Conservation (phyloP, 2,797 vertebrate species). For the Cirrhinus mrigala region DNA sequence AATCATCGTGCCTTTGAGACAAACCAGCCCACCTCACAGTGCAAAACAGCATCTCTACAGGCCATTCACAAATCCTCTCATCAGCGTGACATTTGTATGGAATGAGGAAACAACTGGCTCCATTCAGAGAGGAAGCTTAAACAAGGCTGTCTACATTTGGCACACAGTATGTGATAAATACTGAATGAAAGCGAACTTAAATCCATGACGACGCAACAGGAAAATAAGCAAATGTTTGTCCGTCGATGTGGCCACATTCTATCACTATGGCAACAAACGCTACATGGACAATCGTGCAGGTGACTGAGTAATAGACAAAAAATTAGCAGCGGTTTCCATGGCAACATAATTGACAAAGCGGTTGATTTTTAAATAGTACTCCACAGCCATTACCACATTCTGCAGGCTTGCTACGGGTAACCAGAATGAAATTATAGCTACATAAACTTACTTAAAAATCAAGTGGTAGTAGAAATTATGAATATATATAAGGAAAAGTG, state of each 20-base stretch:
- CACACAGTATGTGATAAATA: constrained; percentile 18
- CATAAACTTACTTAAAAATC: background rate
- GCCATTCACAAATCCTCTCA: constrained; percentile 48
- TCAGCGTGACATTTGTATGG: constrained; percentile 45
- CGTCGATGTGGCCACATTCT: background rate
- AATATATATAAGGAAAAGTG: constrained; percentile 1
- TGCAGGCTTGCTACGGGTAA: background rate
- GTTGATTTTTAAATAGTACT: constrained; percentile 25
- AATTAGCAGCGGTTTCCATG: constrained; percentile 28
- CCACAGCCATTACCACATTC: constrained; percentile 13
- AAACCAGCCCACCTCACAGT: constrained; percentile 25
- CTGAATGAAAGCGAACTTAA: constrained; percentile 17
- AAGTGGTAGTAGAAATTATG: background rate
- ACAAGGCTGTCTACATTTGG: constrained; percentile 37
- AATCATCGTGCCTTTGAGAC: constrained; percentile 8
- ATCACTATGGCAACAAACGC: background rate
- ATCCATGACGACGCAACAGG: constrained; percentile 15
- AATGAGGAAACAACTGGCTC: constrained; percentile 36
- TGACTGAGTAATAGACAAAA: constrained; percentile 29
- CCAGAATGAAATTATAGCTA: background rate
- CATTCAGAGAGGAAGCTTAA: constrained; percentile 31
- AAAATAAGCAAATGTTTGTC: constrained; percentile 25
- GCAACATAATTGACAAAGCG: constrained; percentile 17
- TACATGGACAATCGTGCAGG: constrained; percentile 21
- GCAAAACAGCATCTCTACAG: constrained; percentile 36